Evolutionary conservation across 1,140 invertebrate genomes (phyloP).

Genomic region (Bathynomus jamesi): DNA sequence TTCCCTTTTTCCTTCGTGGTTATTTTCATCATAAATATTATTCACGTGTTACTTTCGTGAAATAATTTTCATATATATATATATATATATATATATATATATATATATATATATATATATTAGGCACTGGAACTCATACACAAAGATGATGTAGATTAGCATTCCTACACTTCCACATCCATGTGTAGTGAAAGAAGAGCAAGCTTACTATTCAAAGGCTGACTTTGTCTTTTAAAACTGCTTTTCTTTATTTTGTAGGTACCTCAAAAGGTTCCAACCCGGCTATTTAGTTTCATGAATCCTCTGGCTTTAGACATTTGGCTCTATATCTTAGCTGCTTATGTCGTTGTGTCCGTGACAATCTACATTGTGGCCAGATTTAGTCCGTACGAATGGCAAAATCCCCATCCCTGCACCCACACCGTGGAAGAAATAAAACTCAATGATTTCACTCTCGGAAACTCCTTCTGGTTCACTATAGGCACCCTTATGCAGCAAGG

Average conservation of each 20-base stretch:
- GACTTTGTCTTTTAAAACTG: too few species aligned
- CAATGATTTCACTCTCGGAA: slow-evolving; percentile 84
- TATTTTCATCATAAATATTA: too few species aligned
- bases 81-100: too few species aligned
- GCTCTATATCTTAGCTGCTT: slow-evolving; percentile 55
- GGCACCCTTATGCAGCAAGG: slow-evolving; percentile 90
- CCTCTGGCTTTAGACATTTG: slow-evolving; percentile 56
- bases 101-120: too few species aligned
- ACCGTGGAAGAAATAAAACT: slow-evolving; percentile 68
- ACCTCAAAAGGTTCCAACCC: slow-evolving; percentile 45
- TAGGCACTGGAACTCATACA: too few species aligned
- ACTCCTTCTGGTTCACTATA: slow-evolving; percentile 93
- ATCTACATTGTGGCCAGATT: slow-evolving; percentile 53
- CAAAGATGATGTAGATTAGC: too few species aligned
- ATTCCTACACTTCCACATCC: too few species aligned
- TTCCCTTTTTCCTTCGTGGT: too few species aligned
- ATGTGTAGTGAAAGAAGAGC: too few species aligned
- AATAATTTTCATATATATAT: too few species aligned
- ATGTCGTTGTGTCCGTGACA: slow-evolving; percentile 49
- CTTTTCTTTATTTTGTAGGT: slow-evolving; percentile 33
- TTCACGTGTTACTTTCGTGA: too few species aligned
- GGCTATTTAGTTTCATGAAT: slow-evolving; percentile 54
- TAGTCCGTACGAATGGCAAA: slow-evolving; percentile 42
- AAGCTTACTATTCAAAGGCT: too few species aligned
- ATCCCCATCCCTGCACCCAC: slow-evolving; percentile 64